These are phyloP conservation scores for Thera obeliscata DNA, from an alignment of 2,888 invertebrate species.

Conservation along the genomic window DNA sequence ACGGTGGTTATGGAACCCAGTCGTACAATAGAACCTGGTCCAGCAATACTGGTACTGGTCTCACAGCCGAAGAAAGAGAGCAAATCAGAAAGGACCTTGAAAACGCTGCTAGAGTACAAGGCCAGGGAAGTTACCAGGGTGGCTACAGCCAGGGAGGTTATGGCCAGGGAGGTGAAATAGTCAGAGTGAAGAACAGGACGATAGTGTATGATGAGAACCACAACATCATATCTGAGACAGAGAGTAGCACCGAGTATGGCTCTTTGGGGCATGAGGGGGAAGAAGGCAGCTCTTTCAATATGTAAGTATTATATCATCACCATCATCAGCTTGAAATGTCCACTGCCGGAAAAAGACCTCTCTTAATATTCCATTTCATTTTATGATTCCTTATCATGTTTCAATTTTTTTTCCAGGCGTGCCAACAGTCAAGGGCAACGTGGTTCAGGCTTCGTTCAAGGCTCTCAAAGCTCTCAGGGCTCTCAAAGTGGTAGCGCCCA, in stretches of 20 bases:
- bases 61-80: conserved; percentile 66
- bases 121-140: conserved; percentile 51
- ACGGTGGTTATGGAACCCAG: conserved; percentile 45
- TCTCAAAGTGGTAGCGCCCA: conserved; percentile 14
- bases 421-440: conserved; percentile 15
- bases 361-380: too few species aligned
- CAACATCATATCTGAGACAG: conserved; percentile 76
- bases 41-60: conserved; percentile 53
- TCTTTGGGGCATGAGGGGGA: conserved; percentile 75
- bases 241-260: conserved; percentile 81
- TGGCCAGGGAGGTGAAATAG: conserved; percentile 56
- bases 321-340: too few species aligned
- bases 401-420: conserved; percentile 14
- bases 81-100: conserved; percentile 60
- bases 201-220: conserved; percentile 71
- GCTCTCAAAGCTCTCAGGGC: conserved; percentile 24
- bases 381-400: too few species aligned
- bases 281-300: conserved; percentile 73
- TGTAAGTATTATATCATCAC: conserved; percentile 53
- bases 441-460: conserved; percentile 28
- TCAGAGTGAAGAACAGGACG: conserved; percentile 64
- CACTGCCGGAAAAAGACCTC: too few species aligned
- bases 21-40: conserved; percentile 60
- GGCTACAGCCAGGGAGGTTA: conserved; percentile 48
- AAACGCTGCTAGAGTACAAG: conserved; percentile 49